Base-by-base conservation (phyloP, 2,113 vertebrate genomes). In the Hystrix cristata region DNA sequence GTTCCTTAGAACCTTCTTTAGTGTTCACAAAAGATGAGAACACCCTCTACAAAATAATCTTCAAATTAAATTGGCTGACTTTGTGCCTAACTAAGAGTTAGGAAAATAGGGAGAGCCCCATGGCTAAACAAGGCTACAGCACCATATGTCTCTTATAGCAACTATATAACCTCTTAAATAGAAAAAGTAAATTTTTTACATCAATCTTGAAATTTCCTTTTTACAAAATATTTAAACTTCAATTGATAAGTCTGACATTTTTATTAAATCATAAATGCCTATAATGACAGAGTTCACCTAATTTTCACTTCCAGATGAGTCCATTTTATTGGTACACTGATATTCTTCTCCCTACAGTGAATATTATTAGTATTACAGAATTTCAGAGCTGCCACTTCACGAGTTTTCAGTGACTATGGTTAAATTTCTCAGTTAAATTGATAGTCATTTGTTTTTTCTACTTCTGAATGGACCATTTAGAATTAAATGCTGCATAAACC, bases 401-500 rank as follows among this genome's bases (percentile, higher is more conserved):
- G 72, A 91, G 83, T 96, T 97, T 96, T 98, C 72, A 87, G 67
- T 96, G 94, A 29, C 10, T 23, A 29, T 21, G 51, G 62, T 87
- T 95, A 97, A 95, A 91, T 76, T 85, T 93, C 60, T 95, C 83
- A 34, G 81, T 82, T 59, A 96, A 97, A 97, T 94, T 79, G 90
- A 89, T 84, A 85, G 21, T 97, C 67, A 96, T 93, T 97, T 97
- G 43, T 91, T 96, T 98, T 98, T 95, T 60, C 53, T 94, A 43
- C 87, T 91, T 91, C 57, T 96, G 67, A 96, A 93, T 21, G 53
- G 88, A 4, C 8, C 91, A 96, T 97, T 96, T 96, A 94, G 74
- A 95, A 97, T 87, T 94, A 97, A 98, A 95, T 93, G 82, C 55
- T 91, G 90, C 95, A 95, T 87, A 83, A 96, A 92, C 89, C 23